phyloP scores from a whole-genome alignment of 2,888 invertebrate species.

The Seira musarum region DNA sequence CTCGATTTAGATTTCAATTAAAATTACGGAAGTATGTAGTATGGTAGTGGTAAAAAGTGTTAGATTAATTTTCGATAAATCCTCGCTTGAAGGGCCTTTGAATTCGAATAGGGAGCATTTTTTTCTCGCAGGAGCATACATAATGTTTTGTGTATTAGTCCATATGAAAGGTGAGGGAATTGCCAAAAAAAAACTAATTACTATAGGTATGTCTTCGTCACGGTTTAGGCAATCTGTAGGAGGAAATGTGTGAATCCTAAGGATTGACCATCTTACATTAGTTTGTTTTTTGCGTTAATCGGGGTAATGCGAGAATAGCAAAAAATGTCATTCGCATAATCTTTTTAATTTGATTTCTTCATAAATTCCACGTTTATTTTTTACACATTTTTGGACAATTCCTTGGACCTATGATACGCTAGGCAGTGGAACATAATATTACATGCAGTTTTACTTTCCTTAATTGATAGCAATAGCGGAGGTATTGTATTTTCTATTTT shows the following conservation, averaged over 20 bases:
- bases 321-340: too few relatives aligned
- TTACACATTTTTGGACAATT: too few relatives aligned
- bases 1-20: not conserved
- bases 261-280: too few relatives aligned
- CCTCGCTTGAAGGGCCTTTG: not conserved
- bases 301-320: too few relatives aligned
- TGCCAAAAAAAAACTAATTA: constrained; percentile 6
- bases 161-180: not conserved
- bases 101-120: not conserved
- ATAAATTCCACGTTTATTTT: too few relatives aligned
- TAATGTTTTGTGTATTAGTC: not conserved
- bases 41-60: not conserved
- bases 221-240: not conserved
- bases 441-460: too few relatives aligned
- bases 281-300: too few relatives aligned
- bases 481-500: too few relatives aligned
- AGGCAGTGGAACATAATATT: too few relatives aligned
- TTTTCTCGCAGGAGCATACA: not conserved
- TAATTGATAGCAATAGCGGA: too few relatives aligned
- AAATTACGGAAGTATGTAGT: not conserved
- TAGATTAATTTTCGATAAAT: constrained; percentile 1
- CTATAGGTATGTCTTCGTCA: constrained; percentile 6
- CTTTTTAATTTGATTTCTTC: too few relatives aligned
- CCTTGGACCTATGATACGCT: too few relatives aligned
- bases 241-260: not conserved